Evolutionary conservation across 2,113 vertebrate genomes (phyloP), one percentile per base, ranked within the genome.

Genomic region (Apeltes quadracus): DNA sequence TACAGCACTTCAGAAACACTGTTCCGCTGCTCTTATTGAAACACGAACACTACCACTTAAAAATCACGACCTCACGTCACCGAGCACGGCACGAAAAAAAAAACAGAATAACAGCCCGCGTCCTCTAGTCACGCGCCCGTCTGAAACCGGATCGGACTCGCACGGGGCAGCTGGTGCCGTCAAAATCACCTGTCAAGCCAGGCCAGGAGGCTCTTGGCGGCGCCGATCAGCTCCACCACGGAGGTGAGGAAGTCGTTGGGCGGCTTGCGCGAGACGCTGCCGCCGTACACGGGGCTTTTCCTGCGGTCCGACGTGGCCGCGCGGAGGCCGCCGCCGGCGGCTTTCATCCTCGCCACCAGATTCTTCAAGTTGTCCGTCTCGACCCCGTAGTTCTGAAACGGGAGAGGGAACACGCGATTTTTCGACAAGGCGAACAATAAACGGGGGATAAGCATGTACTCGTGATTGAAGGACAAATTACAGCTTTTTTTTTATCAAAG

Each of bases 311-410:
- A 93, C 2, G 97, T 96, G 69, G 95, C 95, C 61, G 94, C 96
- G 84, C 97, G 96, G 5, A 99, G 92, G 61, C 95, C 96, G 83
- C 94, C 95, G 82, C 95, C 94, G 34, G 96, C 94, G 0, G 95
- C 95, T 79, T 96, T 91, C 87, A 99, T 94, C 78, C 95, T 96
- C 88, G 96, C 90, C 56, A 98, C 94, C 89, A 99, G 86, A 79
- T 91, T 95, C 93, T 98, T 98, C 94, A 99, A 95, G 61, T 95
- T 99, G 87, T 98, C 97, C 0, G 96, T 97, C 93, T 99, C 98
- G 15, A 99, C 95, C 23, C 98, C 96, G 67, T 98, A 98, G 91
- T 99, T 99, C 98, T 99, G 91, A 88, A 41, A 6, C 41, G 69
- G 9, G 38, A 46, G 89, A 82, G 69, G 78, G 50, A 82, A 59